Evolutionary conservation across 1,140 invertebrate species (phyloP).

Genomic region (Acromyrmex charruanus): DNA sequence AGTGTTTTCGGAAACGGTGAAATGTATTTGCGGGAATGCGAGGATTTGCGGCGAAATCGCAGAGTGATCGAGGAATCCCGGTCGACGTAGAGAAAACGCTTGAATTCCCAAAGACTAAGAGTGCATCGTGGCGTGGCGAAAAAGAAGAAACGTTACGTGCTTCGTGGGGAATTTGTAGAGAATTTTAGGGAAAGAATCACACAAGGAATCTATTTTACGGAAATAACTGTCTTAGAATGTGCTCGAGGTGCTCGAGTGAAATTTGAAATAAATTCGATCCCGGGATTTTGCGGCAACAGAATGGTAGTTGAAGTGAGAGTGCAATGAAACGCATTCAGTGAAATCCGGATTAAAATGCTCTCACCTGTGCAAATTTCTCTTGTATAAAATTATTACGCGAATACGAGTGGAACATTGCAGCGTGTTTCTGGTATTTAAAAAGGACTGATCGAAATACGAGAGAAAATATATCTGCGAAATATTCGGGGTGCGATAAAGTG

Average conservation of each 20-base stretch:
- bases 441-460: neutral
- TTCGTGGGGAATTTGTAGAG: neutral
- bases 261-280: conserved; percentile 30
- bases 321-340: conserved; percentile 37
- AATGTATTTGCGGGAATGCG: conserved; percentile 21
- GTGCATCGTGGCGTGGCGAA: neutral
- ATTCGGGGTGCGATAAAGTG: conserved; percentile 22
- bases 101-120: neutral
- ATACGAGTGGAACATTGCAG: conserved; percentile 12
- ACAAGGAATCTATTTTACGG: neutral
- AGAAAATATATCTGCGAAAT: neutral
- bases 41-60: conserved; percentile 21
- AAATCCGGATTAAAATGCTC: conserved; percentile 47
- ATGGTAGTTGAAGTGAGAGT: conserved; percentile 47
- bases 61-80: conserved; percentile 21
- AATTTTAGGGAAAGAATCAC: neutral
- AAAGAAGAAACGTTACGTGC: neutral
- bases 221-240: neutral
- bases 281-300: conserved; percentile 10
- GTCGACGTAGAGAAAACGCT: neutral
- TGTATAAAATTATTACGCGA: conserved; percentile 1
- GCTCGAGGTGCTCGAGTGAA: neutral
- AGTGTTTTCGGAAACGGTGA: neutral
- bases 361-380: neutral
- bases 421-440: neutral